Base-by-base conservation (phyloP, 2,888 invertebrate species). In the Hypena proboscidalis region DNA sequence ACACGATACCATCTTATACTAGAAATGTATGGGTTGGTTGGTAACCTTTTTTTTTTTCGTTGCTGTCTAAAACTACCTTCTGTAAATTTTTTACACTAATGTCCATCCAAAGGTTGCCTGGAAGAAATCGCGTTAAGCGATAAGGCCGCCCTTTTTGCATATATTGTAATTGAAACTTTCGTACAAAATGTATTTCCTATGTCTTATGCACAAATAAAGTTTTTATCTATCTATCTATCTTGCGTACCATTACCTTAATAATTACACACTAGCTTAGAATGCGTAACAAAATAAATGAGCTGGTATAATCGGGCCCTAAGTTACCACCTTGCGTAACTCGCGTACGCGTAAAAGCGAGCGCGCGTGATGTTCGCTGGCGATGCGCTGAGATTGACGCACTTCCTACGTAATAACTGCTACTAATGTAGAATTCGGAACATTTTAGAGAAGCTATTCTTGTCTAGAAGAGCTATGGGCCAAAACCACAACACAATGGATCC, bases 391-490 rank as follows among this genome's bases (percentile, higher is more conserved):
- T 49, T 42, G 35, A 58, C 41, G 58, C 58, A 66, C 66, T 67
- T 70, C 68, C 70, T 59, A 70, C 47, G 50, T 52, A 59, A 61
- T 48, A 43, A 55, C 27, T 30, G 47, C 39, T 64, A 47, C 40
- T 38, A 44, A 38, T n/a, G 40, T 29, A 50, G 31, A 45, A 11
- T 22, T 50, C 38, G 46, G 37, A 48, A 52, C 43, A 37, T 19
- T 0, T 10, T 38, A 41, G 36, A 44, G 20, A 37, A 33, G 47
- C n/a, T n/a, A n/a, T n/a, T n/a, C n/a, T n/a, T n/a, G n/a, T n/a
- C n/a, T n/a, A n/a, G n/a, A n/a, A n/a, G n/a, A n/a, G n/a, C n/a
- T n/a, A n/a, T n/a, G n/a, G n/a, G n/a, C n/a, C n/a, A n/a, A n/a
- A n/a, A n/a, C n/a, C n/a, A n/a, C n/a, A n/a, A n/a, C n/a, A n/a